Conservation (phyloP, 2,888 invertebrate genomes). For the Melieria picta region DNA sequence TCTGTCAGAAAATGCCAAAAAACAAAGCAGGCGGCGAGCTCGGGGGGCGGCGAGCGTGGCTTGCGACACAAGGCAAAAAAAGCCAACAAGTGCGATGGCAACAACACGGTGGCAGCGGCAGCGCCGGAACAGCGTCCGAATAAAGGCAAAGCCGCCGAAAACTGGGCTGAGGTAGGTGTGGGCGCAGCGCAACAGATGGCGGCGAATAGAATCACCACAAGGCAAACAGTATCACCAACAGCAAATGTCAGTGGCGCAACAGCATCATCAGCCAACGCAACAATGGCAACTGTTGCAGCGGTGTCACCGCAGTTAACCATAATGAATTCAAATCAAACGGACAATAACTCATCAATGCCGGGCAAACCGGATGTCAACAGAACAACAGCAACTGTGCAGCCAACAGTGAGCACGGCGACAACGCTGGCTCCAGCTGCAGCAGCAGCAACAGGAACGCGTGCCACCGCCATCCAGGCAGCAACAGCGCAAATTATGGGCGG, state of each 20-base stretch:
- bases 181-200: neutral
- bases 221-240: conserved; percentile 1
- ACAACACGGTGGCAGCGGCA: neutral
- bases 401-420: neutral
- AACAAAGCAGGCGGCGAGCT: neutral
- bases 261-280: conserved; percentile 1
- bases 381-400: conserved; percentile 25
- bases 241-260: neutral
- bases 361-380: conserved; percentile 23
- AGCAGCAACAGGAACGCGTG: conserved; percentile 24
- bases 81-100: neutral
- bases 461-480: conserved; percentile 40
- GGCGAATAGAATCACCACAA: conserved; percentile 15
- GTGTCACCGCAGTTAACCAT: conserved; percentile 26
- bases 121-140: neutral
- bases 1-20: conserved; percentile 23
- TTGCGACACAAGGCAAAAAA: neutral
- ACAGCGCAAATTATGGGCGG: conserved; percentile 43
- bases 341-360: conserved; percentile 28
- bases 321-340: conserved; percentile 16
- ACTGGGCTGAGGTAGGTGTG: neutral
- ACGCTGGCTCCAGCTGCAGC: conserved; percentile 14
- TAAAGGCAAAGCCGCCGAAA: neutral
- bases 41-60: conserved; percentile 2
- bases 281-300: conserved; percentile 34